Conservation (phyloP, 2,888 invertebrate genomes). For the Dolichopus griseipennis region DNA sequence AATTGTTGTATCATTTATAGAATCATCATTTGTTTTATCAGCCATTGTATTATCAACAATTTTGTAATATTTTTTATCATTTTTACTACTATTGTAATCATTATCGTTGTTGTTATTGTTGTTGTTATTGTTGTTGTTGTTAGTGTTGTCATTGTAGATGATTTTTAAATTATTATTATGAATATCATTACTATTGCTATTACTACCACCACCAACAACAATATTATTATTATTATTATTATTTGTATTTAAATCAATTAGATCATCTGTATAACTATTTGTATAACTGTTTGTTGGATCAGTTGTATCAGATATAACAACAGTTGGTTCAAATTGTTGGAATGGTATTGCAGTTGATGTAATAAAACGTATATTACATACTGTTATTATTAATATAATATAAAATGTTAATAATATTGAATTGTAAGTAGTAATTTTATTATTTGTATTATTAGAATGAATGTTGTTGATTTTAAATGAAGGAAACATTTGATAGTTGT, state of each 20-base stretch:
- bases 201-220: background rate
- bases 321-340: background rate
- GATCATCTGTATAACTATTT: background rate
- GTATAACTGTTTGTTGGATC: background rate
- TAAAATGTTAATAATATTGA: background rate
- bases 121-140: no score
- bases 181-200: background rate
- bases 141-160: no score
- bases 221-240: background rate
- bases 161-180: no score
- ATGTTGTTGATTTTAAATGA: background rate
- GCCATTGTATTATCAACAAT: no score
- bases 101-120: no score
- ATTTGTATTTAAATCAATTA: background rate
- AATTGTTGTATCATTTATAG: no score
- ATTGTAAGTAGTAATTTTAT: background rate
- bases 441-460: background rate
- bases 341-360: conserved; percentile 15
- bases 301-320: background rate
- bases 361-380: conserved; percentile 19
- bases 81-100: no score
- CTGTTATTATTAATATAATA: conserved; percentile 13
- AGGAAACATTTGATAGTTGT: background rate
- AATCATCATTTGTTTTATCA: no score
- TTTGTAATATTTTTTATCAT: no score